Conservation (phyloP, 35 echinoderm and acorn worm genomes). For the Strongylocentrotus purpuratus region DNA sequence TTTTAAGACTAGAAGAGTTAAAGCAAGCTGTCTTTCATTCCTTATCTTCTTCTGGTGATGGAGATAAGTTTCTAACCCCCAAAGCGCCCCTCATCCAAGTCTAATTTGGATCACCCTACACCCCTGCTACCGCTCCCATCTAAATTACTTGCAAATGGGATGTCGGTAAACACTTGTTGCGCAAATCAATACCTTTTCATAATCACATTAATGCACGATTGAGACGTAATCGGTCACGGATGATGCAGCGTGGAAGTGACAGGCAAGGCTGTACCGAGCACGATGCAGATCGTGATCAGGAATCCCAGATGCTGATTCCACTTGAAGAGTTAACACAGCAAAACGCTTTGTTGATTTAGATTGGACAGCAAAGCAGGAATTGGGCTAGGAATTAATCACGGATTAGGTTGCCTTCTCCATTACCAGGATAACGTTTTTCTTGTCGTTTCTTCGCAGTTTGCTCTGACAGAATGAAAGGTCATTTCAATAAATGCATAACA, state of each 20-base stretch:
- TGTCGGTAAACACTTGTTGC: background rate
- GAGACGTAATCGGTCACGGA: background rate
- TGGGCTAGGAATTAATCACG: background rate
- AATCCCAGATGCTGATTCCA: background rate
- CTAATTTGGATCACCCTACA: background rate
- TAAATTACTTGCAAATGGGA: background rate
- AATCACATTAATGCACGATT: background rate
- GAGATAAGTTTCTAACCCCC: background rate
- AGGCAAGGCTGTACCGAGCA: background rate
- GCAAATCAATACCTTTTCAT: conserved; percentile 18
- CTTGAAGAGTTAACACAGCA: background rate
- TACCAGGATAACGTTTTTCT: background rate
- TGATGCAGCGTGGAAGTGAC: background rate
- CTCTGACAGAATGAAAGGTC: background rate
- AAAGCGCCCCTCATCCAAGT: background rate
- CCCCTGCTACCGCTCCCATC: background rate
- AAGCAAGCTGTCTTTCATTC: background rate
- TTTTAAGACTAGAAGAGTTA: background rate
- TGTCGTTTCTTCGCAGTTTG: background rate
- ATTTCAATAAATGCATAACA: background rate
- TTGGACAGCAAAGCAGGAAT: background rate
- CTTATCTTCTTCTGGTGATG: no score
- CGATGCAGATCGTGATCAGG: background rate
- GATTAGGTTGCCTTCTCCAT: background rate
- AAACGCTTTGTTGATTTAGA: background rate